Conservation (phyloP, 2,888 invertebrate species). For the Palloptera scutellata region DNA sequence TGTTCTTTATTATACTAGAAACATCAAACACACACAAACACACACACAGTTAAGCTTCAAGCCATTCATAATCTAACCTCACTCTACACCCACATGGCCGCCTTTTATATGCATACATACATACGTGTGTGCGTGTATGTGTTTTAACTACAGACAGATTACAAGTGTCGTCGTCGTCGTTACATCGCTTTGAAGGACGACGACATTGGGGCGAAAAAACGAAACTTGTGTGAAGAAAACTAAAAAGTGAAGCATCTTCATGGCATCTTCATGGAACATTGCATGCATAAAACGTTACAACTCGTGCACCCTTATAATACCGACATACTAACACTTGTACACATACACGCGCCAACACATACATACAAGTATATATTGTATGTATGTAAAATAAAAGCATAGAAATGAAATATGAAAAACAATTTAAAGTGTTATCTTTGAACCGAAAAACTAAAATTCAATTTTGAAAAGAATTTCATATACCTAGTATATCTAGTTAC, state of each 20-base stretch:
- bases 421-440: no score
- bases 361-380: no score
- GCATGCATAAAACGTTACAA: background rate
- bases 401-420: constrained; percentile 1
- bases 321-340: background rate
- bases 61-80: constrained; percentile 9
- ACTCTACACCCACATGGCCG: background rate
- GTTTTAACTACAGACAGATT: constrained; percentile 39
- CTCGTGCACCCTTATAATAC: background rate
- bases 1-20: no score
- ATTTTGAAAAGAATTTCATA: constrained; percentile 1
- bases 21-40: no score
- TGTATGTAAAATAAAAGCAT: background rate
- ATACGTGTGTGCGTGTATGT: background rate
- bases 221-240: constrained; percentile 6
- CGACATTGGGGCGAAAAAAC: constrained; percentile 27
- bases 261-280: background rate
- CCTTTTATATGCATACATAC: background rate
- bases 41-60: constrained; percentile 8
- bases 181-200: constrained; percentile 37
- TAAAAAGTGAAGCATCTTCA: constrained; percentile 23
- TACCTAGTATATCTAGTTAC: no score
- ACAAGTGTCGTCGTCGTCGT: constrained; percentile 37
- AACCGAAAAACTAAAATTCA: no score
- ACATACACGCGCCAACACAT: background rate